A percentile compares a stretch with the other conserved stretches of the same genome.
phyloP scores from a whole-genome alignment of 2,113 vertebrate species.

The Microtus montanus region DNA sequence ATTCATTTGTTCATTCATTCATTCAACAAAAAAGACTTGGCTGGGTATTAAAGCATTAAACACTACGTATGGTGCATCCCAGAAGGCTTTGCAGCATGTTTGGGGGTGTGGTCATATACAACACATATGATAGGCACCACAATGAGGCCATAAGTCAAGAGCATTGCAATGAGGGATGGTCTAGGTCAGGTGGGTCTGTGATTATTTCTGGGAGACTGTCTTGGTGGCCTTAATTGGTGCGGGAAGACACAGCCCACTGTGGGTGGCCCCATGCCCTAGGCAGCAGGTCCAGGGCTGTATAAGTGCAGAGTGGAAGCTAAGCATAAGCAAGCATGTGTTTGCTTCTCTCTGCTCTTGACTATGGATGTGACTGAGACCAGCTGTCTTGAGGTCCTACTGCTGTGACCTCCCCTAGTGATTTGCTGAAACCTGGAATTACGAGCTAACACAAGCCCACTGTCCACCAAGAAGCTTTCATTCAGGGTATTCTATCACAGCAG shows the following conservation, averaged over 20 bases:
- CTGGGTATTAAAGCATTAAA: background rate
- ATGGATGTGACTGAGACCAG: background rate
- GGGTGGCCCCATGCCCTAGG: background rate
- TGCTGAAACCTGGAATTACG: background rate
- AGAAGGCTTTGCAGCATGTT: background rate
- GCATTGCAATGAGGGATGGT: background rate
- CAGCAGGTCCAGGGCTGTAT: background rate
- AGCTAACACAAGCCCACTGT: background rate
- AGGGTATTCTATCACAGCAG: background rate
- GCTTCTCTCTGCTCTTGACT: background rate
- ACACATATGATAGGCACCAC: background rate
- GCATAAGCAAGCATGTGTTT: background rate
- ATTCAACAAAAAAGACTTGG: too few relatives aligned
- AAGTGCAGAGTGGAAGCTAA: background rate
- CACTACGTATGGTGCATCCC: accelerated
- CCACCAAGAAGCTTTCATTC: background rate
- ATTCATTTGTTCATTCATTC: background rate
- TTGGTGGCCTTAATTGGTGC: background rate
- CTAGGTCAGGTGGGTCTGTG: background rate
- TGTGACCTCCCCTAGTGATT: too few relatives aligned
- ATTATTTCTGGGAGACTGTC: background rate
- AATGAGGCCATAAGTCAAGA: background rate
- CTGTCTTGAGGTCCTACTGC: background rate
- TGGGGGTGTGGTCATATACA: background rate
- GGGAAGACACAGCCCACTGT: background rate